Evolutionary conservation across 2,888 invertebrate genomes (phyloP), one percentile per base, ranked within the genome.

Genomic region (Chaitophorus viminalis): DNA sequence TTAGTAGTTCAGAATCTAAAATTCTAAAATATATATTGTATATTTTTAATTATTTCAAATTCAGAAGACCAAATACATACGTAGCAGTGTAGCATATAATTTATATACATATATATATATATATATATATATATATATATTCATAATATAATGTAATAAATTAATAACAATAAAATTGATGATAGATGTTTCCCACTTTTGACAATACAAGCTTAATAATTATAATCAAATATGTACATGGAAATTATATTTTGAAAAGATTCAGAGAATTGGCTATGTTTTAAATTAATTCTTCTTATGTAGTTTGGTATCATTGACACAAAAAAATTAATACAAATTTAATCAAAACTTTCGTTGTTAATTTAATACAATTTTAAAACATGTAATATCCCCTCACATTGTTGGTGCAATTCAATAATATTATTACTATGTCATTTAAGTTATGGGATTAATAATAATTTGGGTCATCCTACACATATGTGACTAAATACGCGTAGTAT

Each of bases 321-420:
- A 65, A 60, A 79, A n/a, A 79, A 79, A 79, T 29, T 3, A 79
- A 54, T 11, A 25, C 21, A 39, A 39, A 82, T 82, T 33, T 70
- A 33, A 82, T 82, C 82, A 33, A 82, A 82, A 82, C 82, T 72
- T 72, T 52, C 17, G 52, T 72, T 29, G 21, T 68, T 68, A 33
- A 21, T 39, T 39, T 60, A 60, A 60, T 33, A 52, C 33, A n/a
- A 14, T 54, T 78, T 78, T 78, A 78, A 78, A 54, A 33, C 33
- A 33, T 31, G 77, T 54, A 31, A 33, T 31, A 14, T 78, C 33
- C 33, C 3, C 6, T 78, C 25, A 25, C 33, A 78, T 29, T 8
- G 31, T 3, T 60, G 21, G 21, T 60, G 25, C 60, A 60, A 60
- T 60, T 25, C 60, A 5, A 60, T 60, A 21, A 60, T 60, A 25